These are phyloP conservation scores for Neoitamus cyanurus DNA, from an alignment of 2,888 invertebrate species.

Conservation along the genomic window DNA sequence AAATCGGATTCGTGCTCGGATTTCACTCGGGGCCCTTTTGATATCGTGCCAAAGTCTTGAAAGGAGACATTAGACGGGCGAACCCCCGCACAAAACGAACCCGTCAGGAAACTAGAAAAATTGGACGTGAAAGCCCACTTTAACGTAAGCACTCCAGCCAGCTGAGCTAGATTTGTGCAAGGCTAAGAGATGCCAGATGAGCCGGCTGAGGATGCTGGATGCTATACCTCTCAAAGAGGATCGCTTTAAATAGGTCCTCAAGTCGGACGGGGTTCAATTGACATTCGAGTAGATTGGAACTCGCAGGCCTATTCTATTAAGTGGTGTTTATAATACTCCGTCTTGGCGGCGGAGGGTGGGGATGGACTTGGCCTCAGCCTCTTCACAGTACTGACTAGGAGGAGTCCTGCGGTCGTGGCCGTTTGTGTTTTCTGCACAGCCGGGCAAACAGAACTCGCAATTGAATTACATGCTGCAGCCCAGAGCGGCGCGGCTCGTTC, in stretches of 20 bases:
- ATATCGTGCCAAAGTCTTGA: background rate
- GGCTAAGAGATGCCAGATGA: background rate
- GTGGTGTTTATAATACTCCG: background rate
- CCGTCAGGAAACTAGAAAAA: constrained; percentile 5
- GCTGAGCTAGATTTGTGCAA: background rate
- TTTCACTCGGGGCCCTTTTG: background rate
- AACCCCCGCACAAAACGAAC: background rate
- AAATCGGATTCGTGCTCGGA: background rate
- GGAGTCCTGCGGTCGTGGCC: background rate
- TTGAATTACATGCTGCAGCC: background rate
- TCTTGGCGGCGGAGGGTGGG: background rate
- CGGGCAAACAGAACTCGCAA: background rate
- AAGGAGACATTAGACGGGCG: background rate
- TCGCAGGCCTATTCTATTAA: background rate
- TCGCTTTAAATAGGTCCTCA: background rate
- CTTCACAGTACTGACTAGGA: background rate
- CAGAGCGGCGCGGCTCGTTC: background rate
- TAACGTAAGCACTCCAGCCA: background rate
- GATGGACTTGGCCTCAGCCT: too few relatives aligned
- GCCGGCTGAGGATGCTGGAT: background rate
- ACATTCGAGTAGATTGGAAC: background rate
- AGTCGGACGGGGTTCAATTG: background rate
- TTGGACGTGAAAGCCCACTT: background rate
- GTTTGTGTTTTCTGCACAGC: background rate
- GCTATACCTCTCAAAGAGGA: background rate